Evolutionary conservation across 1,140 invertebrate genomes (phyloP).

Genomic region (Lordiphosa mommai): DNA sequence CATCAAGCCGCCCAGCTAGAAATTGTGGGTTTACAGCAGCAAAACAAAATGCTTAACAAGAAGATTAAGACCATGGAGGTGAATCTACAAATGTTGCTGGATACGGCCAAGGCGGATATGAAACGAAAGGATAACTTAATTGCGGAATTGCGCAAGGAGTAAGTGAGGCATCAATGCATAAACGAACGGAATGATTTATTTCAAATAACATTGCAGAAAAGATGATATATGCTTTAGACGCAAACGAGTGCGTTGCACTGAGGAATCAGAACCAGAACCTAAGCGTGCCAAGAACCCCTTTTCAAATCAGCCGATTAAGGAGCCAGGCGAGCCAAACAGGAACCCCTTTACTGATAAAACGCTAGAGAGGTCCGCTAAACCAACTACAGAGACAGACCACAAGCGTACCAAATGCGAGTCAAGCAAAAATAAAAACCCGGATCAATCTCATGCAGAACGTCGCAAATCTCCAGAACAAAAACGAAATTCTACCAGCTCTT

Average conservation of each 20-base stretch:
- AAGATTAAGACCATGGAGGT: slow-evolving; percentile 64
- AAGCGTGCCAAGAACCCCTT: not conserved
- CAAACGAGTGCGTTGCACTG: slow-evolving; percentile 9
- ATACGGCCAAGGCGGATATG: slow-evolving; percentile 63
- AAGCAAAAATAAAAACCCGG: too few relatives aligned
- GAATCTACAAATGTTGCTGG: slow-evolving; percentile 62
- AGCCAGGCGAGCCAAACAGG: too few relatives aligned
- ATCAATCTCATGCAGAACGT: not conserved
- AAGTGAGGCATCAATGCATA: slow-evolving; percentile 4
- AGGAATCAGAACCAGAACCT: not conserved
- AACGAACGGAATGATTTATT: not conserved
- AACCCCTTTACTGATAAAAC: too few relatives aligned
- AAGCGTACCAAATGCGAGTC: too few relatives aligned
- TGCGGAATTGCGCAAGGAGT: slow-evolving; percentile 64
- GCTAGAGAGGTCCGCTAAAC: too few relatives aligned
- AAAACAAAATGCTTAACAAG: slow-evolving; percentile 52
- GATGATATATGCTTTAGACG: slow-evolving; percentile 72
- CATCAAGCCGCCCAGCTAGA: slow-evolving; percentile 30
- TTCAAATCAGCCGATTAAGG: too few relatives aligned
- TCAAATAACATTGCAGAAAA: slow-evolving; percentile 32
- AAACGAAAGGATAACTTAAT: slow-evolving; percentile 65
- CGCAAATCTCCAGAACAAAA: slow-evolving; percentile 7
- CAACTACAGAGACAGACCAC: too few relatives aligned
- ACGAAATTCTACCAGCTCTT: not conserved
- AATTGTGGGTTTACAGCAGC: slow-evolving; percentile 29